A percentile compares a stretch with the other conserved stretches of the same genome.
These are phyloP conservation scores for Gambelia wislizenii DNA, from an alignment of 2,797 vertebrate genomes.

Conservation along the genomic window DNA sequence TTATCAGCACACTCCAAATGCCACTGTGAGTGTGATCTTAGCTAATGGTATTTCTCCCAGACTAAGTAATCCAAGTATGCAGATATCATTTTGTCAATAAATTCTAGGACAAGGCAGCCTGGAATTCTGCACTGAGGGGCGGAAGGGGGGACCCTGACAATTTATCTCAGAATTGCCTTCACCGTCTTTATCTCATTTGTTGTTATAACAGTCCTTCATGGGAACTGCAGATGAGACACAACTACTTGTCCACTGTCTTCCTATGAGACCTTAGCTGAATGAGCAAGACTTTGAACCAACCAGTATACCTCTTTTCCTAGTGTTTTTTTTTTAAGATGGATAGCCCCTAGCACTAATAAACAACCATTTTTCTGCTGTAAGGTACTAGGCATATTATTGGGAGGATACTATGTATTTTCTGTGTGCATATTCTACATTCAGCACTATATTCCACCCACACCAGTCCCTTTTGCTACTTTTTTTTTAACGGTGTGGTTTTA, in stretches of 20 bases:
- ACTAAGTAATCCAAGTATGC: background rate
- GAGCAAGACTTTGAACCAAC: background rate
- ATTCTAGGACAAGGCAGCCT: background rate
- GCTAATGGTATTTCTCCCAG: background rate
- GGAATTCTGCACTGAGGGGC: background rate
- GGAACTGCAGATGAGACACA: background rate
- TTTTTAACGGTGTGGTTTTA: background rate
- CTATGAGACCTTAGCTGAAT: background rate
- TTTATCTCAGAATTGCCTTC: background rate
- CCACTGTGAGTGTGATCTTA: background rate
- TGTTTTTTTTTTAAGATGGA: background rate
- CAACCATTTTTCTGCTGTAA: too few relatives aligned
- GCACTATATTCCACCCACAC: background rate
- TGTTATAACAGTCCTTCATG: background rate
- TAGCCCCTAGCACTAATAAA: background rate
- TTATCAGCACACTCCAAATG: background rate
- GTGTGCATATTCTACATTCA: too few relatives aligned
- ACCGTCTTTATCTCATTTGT: background rate
- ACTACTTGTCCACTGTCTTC: background rate
- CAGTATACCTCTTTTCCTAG: background rate
- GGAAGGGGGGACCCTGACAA: too few relatives aligned
- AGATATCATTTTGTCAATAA: background rate
- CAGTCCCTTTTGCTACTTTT: background rate
- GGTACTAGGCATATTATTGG: background rate
- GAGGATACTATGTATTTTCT: background rate